A percentile compares a stretch with the other conserved stretches of the same genome.
Conservation (phyloP, 2,113 vertebrate species). For the Zosterops pallidus region DNA sequence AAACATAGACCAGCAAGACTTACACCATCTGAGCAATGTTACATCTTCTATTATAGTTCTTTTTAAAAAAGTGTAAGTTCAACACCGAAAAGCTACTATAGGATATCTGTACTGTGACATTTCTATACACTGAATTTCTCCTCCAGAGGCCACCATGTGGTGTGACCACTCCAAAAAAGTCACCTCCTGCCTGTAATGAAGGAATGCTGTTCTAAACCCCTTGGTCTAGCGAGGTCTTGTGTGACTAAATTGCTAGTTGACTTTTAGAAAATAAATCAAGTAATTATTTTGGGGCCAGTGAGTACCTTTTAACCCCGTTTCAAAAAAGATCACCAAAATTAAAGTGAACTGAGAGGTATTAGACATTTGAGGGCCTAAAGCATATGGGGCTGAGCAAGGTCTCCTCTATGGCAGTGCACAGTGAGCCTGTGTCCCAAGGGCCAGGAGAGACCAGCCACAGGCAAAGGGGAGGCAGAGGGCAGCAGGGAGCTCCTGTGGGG, state of each 20-base stretch:
- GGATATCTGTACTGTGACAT: conserved; percentile 47
- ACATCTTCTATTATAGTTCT: conserved; percentile 62
- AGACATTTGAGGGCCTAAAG: not conserved
- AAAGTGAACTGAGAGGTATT: not conserved
- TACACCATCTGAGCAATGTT: conserved; percentile 66
- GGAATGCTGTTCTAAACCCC: not conserved
- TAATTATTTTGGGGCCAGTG: not conserved
- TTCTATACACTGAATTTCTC: conserved; percentile 39
- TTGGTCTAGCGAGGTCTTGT: not conserved
- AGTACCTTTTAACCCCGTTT: not conserved
- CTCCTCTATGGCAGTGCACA: accelerated
- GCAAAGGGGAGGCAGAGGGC: not conserved
- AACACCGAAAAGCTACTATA: conserved; percentile 66
- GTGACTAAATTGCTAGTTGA: not conserved
- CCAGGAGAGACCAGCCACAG: accelerated
- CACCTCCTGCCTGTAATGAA: not conserved
- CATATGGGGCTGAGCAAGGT: not conserved
- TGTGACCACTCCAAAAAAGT: not conserved
- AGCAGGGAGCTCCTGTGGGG: not conserved
- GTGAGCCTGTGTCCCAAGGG: accelerated
- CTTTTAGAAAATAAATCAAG: not conserved
- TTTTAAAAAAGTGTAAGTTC: conserved; percentile 52
- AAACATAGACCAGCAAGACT: conserved; percentile 70
- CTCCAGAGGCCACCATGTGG: not conserved
- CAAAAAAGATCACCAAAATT: not conserved